phyloP scores from a whole-genome alignment of 2,113 vertebrate species.

The Pelobates fuscus region DNA sequence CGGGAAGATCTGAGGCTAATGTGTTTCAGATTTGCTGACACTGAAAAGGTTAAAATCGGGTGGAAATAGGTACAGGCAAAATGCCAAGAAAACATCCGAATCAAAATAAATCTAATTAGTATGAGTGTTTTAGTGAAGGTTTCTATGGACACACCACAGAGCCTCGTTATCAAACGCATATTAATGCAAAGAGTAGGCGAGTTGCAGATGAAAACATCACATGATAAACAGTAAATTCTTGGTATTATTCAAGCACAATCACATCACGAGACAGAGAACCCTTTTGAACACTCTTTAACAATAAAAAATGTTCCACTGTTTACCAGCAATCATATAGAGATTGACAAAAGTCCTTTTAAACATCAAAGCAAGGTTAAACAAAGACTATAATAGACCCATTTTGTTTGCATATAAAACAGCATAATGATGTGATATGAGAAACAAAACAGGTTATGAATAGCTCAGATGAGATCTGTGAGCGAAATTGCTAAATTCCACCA shows the following conservation, averaged over 20 bases:
- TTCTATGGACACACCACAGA: conserved; percentile 47
- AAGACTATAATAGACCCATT: conserved; percentile 16
- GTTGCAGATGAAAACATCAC: conserved; percentile 45
- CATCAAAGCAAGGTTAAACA: conserved; percentile 44
- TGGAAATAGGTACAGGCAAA: conserved; percentile 7
- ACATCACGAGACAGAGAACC: conserved; percentile 28
- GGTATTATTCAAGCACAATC: conserved; percentile 33
- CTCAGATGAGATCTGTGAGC: not conserved
- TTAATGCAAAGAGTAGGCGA: conserved; percentile 45
- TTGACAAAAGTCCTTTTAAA: conserved; percentile 39
- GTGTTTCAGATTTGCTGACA: no score
- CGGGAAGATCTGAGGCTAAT: not conserved
- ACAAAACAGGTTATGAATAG: not conserved
- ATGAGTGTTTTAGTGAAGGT: conserved; percentile 41
- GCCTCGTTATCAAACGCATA: conserved; percentile 41
- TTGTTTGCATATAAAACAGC: conserved; percentile 10
- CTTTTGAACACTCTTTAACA: conserved; percentile 38
- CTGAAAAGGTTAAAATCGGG: conserved; percentile 13
- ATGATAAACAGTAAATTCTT: conserved; percentile 32
- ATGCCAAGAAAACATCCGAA: conserved; percentile 32
- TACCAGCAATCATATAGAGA: conserved; percentile 26
- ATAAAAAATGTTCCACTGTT: conserved; percentile 29
- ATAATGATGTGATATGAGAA: conserved; percentile 13
- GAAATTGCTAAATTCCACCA: not conserved
- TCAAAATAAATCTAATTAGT: conserved; percentile 47